These are phyloP conservation scores for Leptinotarsa tumamoca DNA, from an alignment of 2,888 invertebrate species.

Conservation along the genomic window DNA sequence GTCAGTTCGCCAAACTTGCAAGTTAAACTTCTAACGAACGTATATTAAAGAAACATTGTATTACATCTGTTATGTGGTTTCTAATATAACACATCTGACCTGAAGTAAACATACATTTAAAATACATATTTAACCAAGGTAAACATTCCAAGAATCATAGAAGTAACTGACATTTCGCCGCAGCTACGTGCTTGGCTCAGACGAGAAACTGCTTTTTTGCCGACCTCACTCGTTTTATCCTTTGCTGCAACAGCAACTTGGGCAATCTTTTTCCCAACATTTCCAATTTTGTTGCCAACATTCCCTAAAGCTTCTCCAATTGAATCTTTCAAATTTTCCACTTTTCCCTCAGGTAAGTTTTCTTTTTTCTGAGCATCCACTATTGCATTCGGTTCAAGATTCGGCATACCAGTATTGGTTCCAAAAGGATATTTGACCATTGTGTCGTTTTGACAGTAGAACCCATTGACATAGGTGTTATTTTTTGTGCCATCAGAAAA, in stretches of 20 bases:
- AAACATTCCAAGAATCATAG: background rate
- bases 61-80: too few species aligned
- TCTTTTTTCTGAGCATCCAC: background rate
- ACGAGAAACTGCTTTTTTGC: background rate
- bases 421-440: conserved; percentile 10
- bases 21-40: background rate
- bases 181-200: background rate
- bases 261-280: background rate
- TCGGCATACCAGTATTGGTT: background rate
- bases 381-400: background rate
- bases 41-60: background rate
- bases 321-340: background rate
- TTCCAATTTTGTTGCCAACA: background rate
- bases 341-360: background rate
- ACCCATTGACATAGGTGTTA: conserved; percentile 36
- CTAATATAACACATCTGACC: too few species aligned
- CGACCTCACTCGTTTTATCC: background rate
- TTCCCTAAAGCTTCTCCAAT: background rate
- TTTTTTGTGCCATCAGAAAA: conserved; percentile 40
- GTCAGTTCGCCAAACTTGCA: too few species aligned
- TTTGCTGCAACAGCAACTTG: background rate
- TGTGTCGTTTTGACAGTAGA: conserved; percentile 37
- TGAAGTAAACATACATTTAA: background rate
- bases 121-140: background rate
- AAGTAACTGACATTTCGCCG: background rate